Conservation (phyloP, 2,797 vertebrate genomes). For the Sphenodon punctatus region DNA sequence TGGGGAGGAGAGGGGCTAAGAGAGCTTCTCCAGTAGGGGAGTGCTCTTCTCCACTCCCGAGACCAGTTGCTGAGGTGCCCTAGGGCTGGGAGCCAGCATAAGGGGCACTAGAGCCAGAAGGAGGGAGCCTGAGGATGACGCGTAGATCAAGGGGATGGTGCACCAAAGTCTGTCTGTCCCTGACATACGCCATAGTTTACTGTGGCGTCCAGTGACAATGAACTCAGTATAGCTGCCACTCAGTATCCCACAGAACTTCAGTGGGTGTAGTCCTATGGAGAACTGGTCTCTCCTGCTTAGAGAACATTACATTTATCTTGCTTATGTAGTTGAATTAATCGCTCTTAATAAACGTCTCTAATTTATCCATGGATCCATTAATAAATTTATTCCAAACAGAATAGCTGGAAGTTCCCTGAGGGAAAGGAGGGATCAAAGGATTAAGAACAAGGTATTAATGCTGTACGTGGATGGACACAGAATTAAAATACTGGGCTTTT, state of each 20-base stretch:
- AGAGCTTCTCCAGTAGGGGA: too few relatives aligned
- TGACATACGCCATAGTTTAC: too few relatives aligned
- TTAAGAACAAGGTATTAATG: slow-evolving; percentile 35
- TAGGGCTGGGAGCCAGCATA: too few relatives aligned
- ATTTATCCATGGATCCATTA: too few relatives aligned
- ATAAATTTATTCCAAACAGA: background rate
- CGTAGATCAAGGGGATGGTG: too few relatives aligned
- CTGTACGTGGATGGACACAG: background rate
- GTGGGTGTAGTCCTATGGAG: background rate
- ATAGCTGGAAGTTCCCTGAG: background rate
- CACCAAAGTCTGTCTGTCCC: too few relatives aligned
- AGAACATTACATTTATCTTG: background rate
- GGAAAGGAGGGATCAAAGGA: background rate
- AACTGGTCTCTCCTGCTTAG: background rate
- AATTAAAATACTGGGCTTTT: slow-evolving; percentile 44
- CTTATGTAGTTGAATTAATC: background rate
- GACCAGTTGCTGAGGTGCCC: too few relatives aligned
- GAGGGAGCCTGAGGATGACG: too few relatives aligned
- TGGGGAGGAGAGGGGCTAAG: too few relatives aligned
- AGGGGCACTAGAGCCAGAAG: too few relatives aligned
- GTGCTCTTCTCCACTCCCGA: too few relatives aligned
- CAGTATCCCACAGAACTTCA: background rate
- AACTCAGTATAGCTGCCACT: background rate
- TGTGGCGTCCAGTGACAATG: too few relatives aligned
- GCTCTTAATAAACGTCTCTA: background rate